Evolutionary conservation across 2,797 vertebrate species (phyloP).

Genomic region (Pseudochirops cupreus): DNA sequence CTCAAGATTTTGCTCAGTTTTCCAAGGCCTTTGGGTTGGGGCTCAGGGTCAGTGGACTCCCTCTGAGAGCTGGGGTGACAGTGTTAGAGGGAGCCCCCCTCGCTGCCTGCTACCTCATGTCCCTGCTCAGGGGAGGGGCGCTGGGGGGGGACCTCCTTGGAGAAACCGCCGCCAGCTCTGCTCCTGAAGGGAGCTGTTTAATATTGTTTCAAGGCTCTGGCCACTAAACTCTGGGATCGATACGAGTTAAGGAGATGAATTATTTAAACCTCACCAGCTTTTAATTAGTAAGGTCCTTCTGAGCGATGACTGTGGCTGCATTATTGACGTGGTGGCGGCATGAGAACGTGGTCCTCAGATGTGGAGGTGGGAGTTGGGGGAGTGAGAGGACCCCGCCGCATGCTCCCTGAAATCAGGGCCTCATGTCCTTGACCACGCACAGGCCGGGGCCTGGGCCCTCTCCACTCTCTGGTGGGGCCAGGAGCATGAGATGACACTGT

Average conservation of each 20-base stretch:
- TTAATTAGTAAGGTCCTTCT: slow-evolving; percentile 99
- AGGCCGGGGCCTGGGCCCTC: neutral
- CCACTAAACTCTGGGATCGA: slow-evolving; percentile 98
- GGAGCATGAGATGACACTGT: neutral
- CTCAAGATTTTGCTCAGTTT: neutral
- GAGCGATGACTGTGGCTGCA: slow-evolving; percentile 96
- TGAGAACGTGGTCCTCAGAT: slow-evolving; percentile 1
- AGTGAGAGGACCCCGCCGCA: neutral
- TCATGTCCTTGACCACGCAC: neutral
- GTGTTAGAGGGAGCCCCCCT: neutral
- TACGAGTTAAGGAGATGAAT: slow-evolving; percentile 99
- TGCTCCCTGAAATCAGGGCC: neutral
- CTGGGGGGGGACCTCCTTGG: slow-evolving; percentile 14
- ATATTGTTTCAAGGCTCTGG: slow-evolving; percentile 97
- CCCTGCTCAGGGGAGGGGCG: neutral
- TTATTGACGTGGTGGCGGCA: slow-evolving; percentile 90
- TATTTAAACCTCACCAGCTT: slow-evolving; percentile 97
- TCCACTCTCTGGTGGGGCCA: neutral
- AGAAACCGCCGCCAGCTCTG: slow-evolving; percentile 25
- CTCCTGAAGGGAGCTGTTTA: slow-evolving; percentile 91
- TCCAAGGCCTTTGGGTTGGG: neutral
- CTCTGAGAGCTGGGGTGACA: neutral
- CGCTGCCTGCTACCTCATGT: neutral
- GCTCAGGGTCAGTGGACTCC: slow-evolving; percentile 18
- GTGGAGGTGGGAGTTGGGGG: neutral